Conservation (phyloP, 2,888 invertebrate species). For the Trachelus troglodyta region DNA sequence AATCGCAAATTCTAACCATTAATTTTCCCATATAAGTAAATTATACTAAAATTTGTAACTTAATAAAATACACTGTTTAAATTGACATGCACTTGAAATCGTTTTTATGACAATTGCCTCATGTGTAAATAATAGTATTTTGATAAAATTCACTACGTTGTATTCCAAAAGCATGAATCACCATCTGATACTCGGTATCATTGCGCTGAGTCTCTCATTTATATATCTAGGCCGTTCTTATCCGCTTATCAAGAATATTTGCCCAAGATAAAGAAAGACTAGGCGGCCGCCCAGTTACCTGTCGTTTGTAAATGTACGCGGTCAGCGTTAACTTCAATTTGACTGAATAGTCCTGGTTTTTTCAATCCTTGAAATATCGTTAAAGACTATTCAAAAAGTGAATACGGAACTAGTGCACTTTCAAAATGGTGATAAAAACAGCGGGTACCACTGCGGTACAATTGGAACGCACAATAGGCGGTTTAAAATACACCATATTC, state of each 20-base stretch:
- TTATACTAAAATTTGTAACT: too few relatives aligned
- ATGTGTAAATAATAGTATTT: neutral
- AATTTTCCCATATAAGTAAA: neutral
- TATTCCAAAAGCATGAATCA: neutral
- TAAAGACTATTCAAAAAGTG: neutral
- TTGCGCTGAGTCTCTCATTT: neutral
- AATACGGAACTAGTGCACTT: neutral
- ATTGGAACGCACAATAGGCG: constrained; percentile 81
- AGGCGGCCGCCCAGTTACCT: constrained; percentile 31
- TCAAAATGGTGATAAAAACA: constrained; percentile 46
- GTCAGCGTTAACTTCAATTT: neutral
- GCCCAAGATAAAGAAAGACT: constrained; percentile 51
- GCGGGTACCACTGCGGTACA: constrained; percentile 70
- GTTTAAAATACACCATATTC: constrained; percentile 84
- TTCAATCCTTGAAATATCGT: neutral
- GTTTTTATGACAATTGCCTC: neutral
- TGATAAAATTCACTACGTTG: neutral
- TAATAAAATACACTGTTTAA: neutral
- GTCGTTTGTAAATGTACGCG: constrained; percentile 23
- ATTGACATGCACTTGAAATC: neutral
- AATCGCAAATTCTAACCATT: neutral
- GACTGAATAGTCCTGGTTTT: neutral
- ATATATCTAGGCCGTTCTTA: constrained; percentile 58
- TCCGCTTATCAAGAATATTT: constrained; percentile 61
- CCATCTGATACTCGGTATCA: neutral